phyloP scores from a whole-genome alignment of 2,888 invertebrate species.

The Archips xylosteana region DNA sequence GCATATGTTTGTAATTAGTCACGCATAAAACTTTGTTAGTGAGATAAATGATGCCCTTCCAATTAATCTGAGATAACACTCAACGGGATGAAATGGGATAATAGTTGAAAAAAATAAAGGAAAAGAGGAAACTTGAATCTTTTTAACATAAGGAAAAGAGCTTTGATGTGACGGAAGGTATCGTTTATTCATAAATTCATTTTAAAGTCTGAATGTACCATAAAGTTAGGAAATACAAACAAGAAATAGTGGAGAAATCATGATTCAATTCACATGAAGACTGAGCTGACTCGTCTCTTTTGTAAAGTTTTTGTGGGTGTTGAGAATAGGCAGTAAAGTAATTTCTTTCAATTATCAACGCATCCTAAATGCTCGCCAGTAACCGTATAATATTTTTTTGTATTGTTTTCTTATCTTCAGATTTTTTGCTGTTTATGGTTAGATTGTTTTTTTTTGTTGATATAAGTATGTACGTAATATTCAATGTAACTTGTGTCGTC shows the following conservation, averaged over 20 bases:
- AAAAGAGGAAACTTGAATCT: neutral
- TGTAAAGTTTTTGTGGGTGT: conserved; percentile 36
- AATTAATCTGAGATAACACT: conserved; percentile 31
- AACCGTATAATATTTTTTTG: conserved; percentile 12
- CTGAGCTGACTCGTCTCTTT: conserved; percentile 7
- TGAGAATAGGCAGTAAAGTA: conserved; percentile 34
- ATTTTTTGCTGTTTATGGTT: neutral
- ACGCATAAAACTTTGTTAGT: conserved; percentile 43
- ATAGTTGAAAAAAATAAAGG: neutral
- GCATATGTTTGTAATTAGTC: conserved; percentile 50
- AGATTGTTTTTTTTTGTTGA: neutral
- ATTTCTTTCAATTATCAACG: conserved; percentile 40
- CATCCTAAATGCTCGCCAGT: conserved; percentile 35
- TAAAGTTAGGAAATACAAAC: conserved; percentile 20
- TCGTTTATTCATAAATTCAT: neutral
- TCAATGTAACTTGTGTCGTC: neutral
- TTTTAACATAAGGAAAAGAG: neutral
- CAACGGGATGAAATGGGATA: neutral
- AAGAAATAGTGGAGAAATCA: conserved; percentile 22
- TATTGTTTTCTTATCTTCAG: neutral
- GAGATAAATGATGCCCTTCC: conserved; percentile 36
- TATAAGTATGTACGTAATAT: neutral
- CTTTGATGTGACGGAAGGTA: neutral
- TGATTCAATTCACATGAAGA: conserved; percentile 14
- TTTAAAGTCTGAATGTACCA: neutral